Conservation (phyloP, 2,888 invertebrate species). For the Machimus rusticus region DNA sequence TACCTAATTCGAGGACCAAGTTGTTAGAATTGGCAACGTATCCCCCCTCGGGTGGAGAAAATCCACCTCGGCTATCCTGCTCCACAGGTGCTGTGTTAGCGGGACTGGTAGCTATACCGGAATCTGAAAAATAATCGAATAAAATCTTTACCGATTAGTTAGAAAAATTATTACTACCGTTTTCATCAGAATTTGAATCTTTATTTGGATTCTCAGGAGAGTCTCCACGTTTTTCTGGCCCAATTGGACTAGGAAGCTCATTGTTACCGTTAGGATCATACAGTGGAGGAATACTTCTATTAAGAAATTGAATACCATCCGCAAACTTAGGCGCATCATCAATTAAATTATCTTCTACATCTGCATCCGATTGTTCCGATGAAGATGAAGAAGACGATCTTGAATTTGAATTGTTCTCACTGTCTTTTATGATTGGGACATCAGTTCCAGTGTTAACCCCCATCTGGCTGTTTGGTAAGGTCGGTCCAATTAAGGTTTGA, state of each 20-base stretch:
- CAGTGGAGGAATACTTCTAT: conserved; percentile 42
- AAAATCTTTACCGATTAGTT: conserved; percentile 14
- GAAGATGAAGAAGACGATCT: conserved; percentile 61
- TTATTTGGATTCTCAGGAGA: conserved; percentile 68
- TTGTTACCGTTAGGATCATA: conserved; percentile 59
- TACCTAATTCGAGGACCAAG: conserved; percentile 55
- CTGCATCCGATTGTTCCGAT: conserved; percentile 79
- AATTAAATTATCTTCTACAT: conserved; percentile 80
- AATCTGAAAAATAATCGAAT: conserved; percentile 53
- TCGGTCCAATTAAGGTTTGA: conserved; percentile 45
- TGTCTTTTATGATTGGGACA: conserved; percentile 49
- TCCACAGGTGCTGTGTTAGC: conserved; percentile 52
- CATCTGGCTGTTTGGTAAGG: conserved; percentile 38
- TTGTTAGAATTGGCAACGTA: conserved; percentile 51
- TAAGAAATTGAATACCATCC: conserved; percentile 53
- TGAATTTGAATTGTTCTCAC: conserved; percentile 59
- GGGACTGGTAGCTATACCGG: conserved; percentile 62
- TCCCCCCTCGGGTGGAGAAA: conserved; percentile 32
- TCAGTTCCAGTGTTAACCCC: conserved; percentile 39
- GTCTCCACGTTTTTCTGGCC: conserved; percentile 66
- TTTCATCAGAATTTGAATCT: conserved; percentile 66
- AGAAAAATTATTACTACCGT: conserved; percentile 54
- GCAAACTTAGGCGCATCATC: conserved; percentile 61
- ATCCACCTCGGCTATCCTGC: conserved; percentile 39
- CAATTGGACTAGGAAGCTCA: conserved; percentile 53